phyloP scores from a whole-genome alignment of 53 echinoderm and acorn worm genomes.

The Antedon mediterranea region DNA sequence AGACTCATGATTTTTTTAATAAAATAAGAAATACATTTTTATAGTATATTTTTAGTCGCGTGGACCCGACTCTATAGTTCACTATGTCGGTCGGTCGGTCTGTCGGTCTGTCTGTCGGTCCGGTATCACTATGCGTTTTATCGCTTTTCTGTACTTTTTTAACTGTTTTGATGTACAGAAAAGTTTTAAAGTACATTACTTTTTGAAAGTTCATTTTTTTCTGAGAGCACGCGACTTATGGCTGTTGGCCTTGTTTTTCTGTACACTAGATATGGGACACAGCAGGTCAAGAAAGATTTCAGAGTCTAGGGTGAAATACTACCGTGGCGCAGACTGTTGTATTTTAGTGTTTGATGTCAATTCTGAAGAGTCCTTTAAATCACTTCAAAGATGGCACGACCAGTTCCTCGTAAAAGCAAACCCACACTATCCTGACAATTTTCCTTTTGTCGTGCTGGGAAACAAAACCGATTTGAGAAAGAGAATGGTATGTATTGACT shows the following conservation, averaged over 20 bases:
- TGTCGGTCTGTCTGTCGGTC: too few relatives aligned
- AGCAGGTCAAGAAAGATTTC: conserved; percentile 96
- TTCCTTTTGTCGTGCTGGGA: conserved; percentile 97
- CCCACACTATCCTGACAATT: conserved; percentile 92
- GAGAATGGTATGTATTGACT: conserved; percentile 68
- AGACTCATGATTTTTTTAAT: too few relatives aligned
- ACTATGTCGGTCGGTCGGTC: too few relatives aligned
- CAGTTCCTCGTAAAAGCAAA: conserved; percentile 95
- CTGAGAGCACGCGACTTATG: too few relatives aligned
- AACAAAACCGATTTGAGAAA: conserved; percentile 98
- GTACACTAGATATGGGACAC: conserved; percentile 86
- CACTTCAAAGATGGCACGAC: conserved; percentile 96
- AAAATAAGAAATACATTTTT: too few relatives aligned
- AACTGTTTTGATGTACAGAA: too few relatives aligned
- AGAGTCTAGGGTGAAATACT: conserved; percentile 94
- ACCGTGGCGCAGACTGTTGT: conserved; percentile 98
- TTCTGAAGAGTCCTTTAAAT: conserved; percentile 86
- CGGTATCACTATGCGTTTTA: too few relatives aligned
- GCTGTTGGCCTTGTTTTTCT: not conserved
- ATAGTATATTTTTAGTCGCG: too few relatives aligned
- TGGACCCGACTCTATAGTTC: too few relatives aligned
- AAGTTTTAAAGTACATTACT: too few relatives aligned
- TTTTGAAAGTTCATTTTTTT: too few relatives aligned
- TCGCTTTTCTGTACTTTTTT: too few relatives aligned
- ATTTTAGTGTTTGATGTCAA: conserved; percentile 98